A percentile compares a stretch with the other conserved stretches of the same genome.
Conservation (phyloP, 2,797 vertebrate genomes). For the Eleutherodactylus coqui region DNA sequence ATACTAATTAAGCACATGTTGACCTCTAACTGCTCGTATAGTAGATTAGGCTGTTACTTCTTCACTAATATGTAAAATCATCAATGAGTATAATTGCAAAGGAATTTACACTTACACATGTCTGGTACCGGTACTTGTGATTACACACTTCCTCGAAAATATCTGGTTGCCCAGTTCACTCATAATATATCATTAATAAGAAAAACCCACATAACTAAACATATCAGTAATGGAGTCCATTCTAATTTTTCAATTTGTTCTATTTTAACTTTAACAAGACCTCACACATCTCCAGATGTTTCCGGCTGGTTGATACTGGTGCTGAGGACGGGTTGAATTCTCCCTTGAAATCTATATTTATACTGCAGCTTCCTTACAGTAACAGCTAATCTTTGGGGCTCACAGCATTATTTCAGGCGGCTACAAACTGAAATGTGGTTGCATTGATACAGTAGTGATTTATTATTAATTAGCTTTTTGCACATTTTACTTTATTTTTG, state of each 20-base stretch:
- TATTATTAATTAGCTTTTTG: neutral
- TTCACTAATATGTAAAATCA: neutral
- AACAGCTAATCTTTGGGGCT: neutral
- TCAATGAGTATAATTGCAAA: neutral
- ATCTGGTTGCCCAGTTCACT: neutral
- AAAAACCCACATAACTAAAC: neutral
- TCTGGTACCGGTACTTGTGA: neutral
- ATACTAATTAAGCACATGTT: neutral
- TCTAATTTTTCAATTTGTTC: slow-evolving; percentile 11
- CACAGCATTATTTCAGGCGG: neutral
- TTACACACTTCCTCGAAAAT: neutral
- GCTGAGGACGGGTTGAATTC: slow-evolving; percentile 7
- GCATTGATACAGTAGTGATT: neutral
- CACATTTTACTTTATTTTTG: neutral
- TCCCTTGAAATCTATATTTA: neutral
- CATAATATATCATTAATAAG: neutral
- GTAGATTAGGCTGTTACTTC: neutral
- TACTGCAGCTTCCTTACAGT: neutral
- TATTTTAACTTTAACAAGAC: slow-evolving; percentile 30
- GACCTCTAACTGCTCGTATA: neutral
- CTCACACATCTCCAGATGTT: slow-evolving; percentile 39
- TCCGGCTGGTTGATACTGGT: slow-evolving; percentile 15
- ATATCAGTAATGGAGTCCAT: neutral
- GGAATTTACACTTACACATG: neutral
- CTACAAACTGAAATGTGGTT: neutral